Percentiles rank a stretch among this genome's conserved stretches.
Conservation (phyloP, 2,797 vertebrate species). For the Gambelia wislizenii region DNA sequence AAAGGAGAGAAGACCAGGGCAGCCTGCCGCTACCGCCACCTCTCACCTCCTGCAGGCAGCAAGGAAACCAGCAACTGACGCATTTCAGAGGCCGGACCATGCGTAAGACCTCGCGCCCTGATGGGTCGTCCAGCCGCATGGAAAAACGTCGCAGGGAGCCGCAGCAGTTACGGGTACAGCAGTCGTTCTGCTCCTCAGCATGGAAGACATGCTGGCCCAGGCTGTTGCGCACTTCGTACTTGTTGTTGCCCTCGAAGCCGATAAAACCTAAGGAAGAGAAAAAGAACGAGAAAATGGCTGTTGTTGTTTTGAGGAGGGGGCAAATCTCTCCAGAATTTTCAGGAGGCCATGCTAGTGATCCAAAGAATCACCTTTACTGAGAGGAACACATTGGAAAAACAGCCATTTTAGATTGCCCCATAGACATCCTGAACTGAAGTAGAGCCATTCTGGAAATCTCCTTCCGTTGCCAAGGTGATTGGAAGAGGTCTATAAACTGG, state of each 20-base stretch:
- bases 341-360: too few relatives aligned
- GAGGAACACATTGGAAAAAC: too few relatives aligned
- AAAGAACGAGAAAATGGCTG: not conserved
- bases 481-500: too few relatives aligned
- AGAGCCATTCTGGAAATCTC: too few relatives aligned
- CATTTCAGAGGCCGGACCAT: constrained; percentile 88
- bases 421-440: too few relatives aligned
- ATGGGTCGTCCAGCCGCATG: constrained; percentile 87
- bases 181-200: constrained; percentile 90
- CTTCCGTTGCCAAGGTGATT: too few relatives aligned
- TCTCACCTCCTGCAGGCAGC: constrained; percentile 89
- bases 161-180: constrained; percentile 90
- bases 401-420: too few relatives aligned
- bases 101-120: constrained; percentile 87
- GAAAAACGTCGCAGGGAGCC: constrained; percentile 88
- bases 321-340: too few relatives aligned
- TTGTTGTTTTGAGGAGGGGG: not conserved
- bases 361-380: too few relatives aligned
- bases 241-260: constrained; percentile 88
- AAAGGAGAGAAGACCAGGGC: not conserved
- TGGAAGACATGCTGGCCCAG: constrained; percentile 87
- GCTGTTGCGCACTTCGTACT: constrained; percentile 90
- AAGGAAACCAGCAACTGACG: constrained; percentile 88
- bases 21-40: too few relatives aligned
- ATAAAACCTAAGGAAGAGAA: constrained; percentile 79